These are phyloP conservation scores for Pteropus rufus DNA, from an alignment of 2,797 vertebrate genomes.

Conservation along the genomic window DNA sequence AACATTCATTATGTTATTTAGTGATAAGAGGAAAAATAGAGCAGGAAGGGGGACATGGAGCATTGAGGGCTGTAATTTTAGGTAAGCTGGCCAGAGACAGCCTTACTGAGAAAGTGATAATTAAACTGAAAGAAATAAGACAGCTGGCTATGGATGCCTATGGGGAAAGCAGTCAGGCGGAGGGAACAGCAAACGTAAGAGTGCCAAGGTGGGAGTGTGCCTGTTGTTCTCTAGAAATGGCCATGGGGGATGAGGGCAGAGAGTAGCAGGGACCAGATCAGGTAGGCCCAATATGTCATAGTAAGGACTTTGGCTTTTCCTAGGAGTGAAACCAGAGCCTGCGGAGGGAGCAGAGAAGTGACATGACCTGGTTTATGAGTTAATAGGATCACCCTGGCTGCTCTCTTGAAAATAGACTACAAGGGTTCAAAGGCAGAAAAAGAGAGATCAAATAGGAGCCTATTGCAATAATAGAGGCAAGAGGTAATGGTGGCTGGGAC, in stretches of 20 bases:
- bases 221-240: neutral
- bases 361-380: neutral
- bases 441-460: neutral
- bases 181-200: neutral
- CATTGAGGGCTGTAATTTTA: neutral
- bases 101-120: neutral
- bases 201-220: neutral
- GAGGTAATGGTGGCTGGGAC: neutral
- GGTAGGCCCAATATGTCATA: neutral
- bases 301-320: neutral
- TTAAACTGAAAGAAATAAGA: neutral
- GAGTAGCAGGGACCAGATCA: neutral
- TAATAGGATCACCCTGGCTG: neutral
- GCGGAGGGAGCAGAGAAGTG: neutral
- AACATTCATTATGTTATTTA: neutral
- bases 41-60: neutral
- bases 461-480: neutral
- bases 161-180: neutral
- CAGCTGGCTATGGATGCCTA: fast-evolving
- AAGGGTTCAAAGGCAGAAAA: neutral
- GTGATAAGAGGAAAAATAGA: neutral
- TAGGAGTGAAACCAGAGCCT: neutral
- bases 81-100: neutral
- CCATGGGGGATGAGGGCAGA: neutral
- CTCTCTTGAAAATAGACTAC: neutral